phyloP scores from a whole-genome alignment of 2,797 vertebrate genomes.

The Zalophus californianus region DNA sequence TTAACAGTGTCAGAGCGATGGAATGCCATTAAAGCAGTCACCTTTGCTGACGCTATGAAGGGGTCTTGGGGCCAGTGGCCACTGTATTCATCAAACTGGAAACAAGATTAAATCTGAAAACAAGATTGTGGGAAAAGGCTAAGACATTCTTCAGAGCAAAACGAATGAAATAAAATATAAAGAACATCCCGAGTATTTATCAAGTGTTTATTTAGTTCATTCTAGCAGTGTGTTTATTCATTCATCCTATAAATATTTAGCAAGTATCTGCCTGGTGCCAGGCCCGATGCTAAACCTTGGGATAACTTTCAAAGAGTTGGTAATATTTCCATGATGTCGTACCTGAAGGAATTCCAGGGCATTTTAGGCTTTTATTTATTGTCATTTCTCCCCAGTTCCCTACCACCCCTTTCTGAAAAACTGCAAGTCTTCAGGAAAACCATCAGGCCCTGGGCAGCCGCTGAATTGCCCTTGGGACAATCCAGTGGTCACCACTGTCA shows the following conservation, averaged over 20 bases:
- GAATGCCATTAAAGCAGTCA: conserved; percentile 85
- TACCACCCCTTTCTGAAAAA: not conserved
- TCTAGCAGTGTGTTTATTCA: not conserved
- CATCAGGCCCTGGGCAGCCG: too few species aligned
- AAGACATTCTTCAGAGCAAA: conserved; percentile 29
- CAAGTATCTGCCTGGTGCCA: not conserved
- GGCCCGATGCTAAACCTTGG: not conserved
- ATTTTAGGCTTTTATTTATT: not conserved
- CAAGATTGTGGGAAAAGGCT: not conserved
- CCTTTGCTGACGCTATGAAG: conserved; percentile 88
- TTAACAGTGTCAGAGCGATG: conserved; percentile 88
- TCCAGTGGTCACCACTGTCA: not conserved
- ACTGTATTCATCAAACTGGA: conserved; percentile 89
- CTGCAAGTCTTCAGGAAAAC: not conserved
- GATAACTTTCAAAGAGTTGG: not conserved
- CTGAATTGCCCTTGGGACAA: not conserved
- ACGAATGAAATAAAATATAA: not conserved
- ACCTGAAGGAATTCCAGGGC: not conserved
- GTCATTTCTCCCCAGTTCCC: not conserved
- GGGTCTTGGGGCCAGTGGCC: conserved; percentile 86
- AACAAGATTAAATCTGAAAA: conserved; percentile 87
- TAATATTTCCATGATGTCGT: not conserved
- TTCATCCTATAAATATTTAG: not conserved
- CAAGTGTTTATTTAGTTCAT: not conserved
- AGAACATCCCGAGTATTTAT: not conserved